A percentile compares a stretch with the other conserved stretches of the same genome.
phyloP scores from a whole-genome alignment of 1,140 invertebrate genomes.

The Adelges cooleyi region DNA sequence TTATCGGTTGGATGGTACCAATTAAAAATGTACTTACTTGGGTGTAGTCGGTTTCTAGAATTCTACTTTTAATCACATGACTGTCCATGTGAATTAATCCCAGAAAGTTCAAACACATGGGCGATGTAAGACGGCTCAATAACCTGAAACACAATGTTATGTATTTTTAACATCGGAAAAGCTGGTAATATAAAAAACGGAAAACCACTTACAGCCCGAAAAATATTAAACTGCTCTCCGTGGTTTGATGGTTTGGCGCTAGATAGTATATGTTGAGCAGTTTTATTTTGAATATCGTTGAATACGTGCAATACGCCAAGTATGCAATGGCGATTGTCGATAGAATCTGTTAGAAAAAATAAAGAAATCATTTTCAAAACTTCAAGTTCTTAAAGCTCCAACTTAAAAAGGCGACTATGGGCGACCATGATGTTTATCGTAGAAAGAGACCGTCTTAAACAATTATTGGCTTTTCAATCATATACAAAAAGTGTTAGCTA shows the following conservation, averaged over 20 bases:
- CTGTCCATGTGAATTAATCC: conserved; percentile 97
- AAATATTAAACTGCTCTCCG: conserved; percentile 97
- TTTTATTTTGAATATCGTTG: conserved; percentile 90
- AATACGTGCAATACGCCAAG: conserved; percentile 94
- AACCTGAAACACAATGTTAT: conserved; percentile 45
- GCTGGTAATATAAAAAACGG: too few species aligned
- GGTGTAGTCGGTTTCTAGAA: conserved; percentile 78
- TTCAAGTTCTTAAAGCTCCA: too few species aligned
- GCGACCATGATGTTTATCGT: too few species aligned
- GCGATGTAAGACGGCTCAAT: conserved; percentile 90
- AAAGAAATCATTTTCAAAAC: neutral
- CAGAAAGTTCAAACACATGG: conserved; percentile 96
- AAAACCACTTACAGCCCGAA: conserved; percentile 66
- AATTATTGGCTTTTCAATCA: too few species aligned
- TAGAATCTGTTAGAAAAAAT: conserved; percentile 50
- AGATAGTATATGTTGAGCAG: conserved; percentile 95
- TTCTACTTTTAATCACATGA: conserved; percentile 73
- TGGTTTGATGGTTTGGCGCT: conserved; percentile 93
- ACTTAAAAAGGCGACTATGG: too few species aligned
- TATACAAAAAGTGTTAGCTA: too few species aligned
- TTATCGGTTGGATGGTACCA: neutral
- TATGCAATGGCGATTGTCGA: conserved; percentile 86
- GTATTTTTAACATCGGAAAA: too few species aligned
- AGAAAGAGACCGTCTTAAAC: too few species aligned
- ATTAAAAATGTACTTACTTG: conserved; percentile 45